Base-by-base conservation (phyloP, 2,888 invertebrate genomes). In the Candidula unifasciata region DNA sequence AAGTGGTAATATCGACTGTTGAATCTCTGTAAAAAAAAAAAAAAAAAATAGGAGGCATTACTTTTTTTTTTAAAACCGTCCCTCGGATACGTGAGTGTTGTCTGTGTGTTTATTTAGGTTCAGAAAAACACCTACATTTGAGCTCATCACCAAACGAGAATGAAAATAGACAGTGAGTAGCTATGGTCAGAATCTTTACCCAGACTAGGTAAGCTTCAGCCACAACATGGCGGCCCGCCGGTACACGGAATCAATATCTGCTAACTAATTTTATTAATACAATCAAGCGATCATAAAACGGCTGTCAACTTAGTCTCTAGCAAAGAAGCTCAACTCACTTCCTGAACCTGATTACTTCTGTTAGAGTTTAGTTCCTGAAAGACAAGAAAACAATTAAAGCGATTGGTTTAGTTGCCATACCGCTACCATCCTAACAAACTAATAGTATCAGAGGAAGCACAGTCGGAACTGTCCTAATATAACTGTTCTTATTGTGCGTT, bases 231-330 rank as follows among this genome's bases (percentile, higher is more conserved):
- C 6, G 44, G 44, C 44, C 6, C 44, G 44, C 13, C 44, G 13
- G 13, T 44, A 44, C 44, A 44, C 44, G 44, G n/a, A 44, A 24
- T 2, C 44, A 52, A 69, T 69, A 64, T 57, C 74, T 76, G 69
- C 66, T 82, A 82, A 82, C 76, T 82, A 82, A 74, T 82, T 82
- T 82, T 66, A 74, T 76, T 64, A 74, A 57, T 52, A 30, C 35
- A 18, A 76, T 30, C 82, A 44, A 44, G 6, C 33, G 80, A 80
- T 68, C 69, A 80, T 37, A 52, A 30, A 52, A 24, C 52, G 13
- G 27, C 35, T 69, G 68, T 27, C 69, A 35, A 54, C 80, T 52
- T 54, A 27, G 21, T 52, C 35, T 24, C 16, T 33, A 3, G 21
- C 68, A 68, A 80, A 80, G 57, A 80, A 69, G 78, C 64, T 78